Percentiles rank a stretch among this genome's conserved stretches.
These are phyloP conservation scores for Hypsopygia costalis DNA, from an alignment of 2,888 invertebrate species.

Conservation along the genomic window DNA sequence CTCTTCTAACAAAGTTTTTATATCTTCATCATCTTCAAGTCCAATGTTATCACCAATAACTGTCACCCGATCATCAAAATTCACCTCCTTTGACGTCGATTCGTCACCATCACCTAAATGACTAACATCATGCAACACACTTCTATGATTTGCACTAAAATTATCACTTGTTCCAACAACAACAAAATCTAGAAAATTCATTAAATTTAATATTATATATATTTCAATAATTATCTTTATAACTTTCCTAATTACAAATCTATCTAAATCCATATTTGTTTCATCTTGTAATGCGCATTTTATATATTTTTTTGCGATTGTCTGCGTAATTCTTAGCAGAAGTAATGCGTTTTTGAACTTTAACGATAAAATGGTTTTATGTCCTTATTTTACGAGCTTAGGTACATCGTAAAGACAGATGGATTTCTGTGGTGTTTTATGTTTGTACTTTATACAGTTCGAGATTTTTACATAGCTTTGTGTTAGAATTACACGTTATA, in stretches of 20 bases:
- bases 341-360: slow-evolving; percentile 12
- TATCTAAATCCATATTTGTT: slow-evolving; percentile 12
- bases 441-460: slow-evolving; percentile 6
- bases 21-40: slow-evolving; percentile 31
- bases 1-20: slow-evolving; percentile 54
- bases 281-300: slow-evolving; percentile 12
- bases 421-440: slow-evolving; percentile 15
- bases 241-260: neutral
- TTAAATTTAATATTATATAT: slow-evolving; percentile 2
- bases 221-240: neutral
- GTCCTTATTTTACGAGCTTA: slow-evolving; percentile 24
- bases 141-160: neutral
- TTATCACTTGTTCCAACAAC: neutral
- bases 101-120: neutral
- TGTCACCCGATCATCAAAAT: slow-evolving; percentile 3
- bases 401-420: slow-evolving; percentile 29
- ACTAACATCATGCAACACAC: neutral
- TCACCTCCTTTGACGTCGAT: neutral
- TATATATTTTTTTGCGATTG: slow-evolving; percentile 1
- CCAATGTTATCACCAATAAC: slow-evolving; percentile 7
- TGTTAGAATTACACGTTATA: too few species aligned
- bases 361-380: slow-evolving; percentile 32
- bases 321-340: neutral
- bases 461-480: neutral
- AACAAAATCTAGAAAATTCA: neutral